Evolutionary conservation across 2,113 vertebrate species (phyloP).

Genomic region (human): GRCh38 chr4:138385001-138385500

Average conservation of each 20-base stretch:
- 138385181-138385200: constrained; percentile 4
- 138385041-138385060: neutral
- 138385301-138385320: neutral
- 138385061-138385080: neutral
- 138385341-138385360: neutral
- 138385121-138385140: no score
- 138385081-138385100: neutral
- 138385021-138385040: neutral
- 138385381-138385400: neutral
- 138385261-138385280: constrained; percentile 7
- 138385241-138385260: neutral
- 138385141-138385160: neutral
- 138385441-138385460: neutral
- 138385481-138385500: neutral
- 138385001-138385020: neutral
- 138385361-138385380: constrained; percentile 2
- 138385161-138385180: neutral
- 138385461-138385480: neutral
- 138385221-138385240: neutral
- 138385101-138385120: neutral
- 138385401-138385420: neutral
- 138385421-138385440: neutral
- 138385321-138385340: constrained; percentile 1
- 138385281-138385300: constrained; percentile 34
- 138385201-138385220: neutral